Evolutionary conservation across 1,140 invertebrate species (phyloP), one percentile per base, ranked within the genome.

Genomic region (Daktulosphaira vitifoliae): DNA sequence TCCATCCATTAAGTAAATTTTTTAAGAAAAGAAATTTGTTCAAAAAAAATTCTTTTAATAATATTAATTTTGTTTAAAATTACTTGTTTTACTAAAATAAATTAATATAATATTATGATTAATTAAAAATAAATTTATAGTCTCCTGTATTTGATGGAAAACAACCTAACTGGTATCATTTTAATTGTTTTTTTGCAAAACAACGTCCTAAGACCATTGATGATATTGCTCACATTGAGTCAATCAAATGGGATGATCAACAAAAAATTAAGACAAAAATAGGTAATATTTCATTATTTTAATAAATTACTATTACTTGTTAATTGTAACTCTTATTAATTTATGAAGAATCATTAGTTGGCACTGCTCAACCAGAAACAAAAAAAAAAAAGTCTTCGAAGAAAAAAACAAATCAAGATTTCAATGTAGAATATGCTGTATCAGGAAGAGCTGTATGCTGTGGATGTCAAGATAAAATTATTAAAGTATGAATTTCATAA

Each of bases 121-220:
- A n/a, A n/a, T n/a, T n/a, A n/a, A n/a, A n/a, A n/a, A n/a, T n/a
- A n/a, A 52, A 23, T 68, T 78, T 81, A 62, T 72, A 95, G 89
- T 94, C 90, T 29, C 84, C 87, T 9, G 82, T 86, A 70, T 89
- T 90, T 79, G 94, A 98, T 85, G 92, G 92, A 5, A 94, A 88
- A 76, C 79, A 87, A 67, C 79, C 90, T 2, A 84, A 86, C 68
- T 98, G 95, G 95, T 90, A 86, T 75, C 94, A 98, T 78, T 79
- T 82, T 65, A 77, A 79, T 2, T 98, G 94, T 73, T 97, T 98
- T 74, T 97, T 96, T 71, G 71, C 77, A 64, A 92, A 88, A 74
- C 86, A 88, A 71, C 81, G 84, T 15, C 87, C 90, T 8, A 80
- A 81, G 68, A 79, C 80, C 53, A 79, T 82, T 9, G 82, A 80